A percentile compares a stretch with the other conserved stretches of the same genome.
Evolutionary conservation across 2,113 vertebrate species (phyloP).

Genomic region (Cercopithecus mona): DNA sequence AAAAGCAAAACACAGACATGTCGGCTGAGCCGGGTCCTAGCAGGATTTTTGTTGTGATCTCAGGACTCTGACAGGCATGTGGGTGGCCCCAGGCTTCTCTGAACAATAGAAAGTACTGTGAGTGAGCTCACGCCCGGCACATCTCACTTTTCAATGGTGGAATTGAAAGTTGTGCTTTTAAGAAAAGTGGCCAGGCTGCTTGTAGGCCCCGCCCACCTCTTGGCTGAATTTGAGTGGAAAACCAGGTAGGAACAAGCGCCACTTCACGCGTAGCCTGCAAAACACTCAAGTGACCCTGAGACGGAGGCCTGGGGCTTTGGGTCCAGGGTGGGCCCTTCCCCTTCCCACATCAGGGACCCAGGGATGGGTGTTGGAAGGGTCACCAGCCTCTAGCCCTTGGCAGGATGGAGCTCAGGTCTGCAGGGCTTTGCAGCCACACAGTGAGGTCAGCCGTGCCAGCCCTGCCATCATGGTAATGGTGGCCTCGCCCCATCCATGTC

Average conservation of each 20-base stretch:
- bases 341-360: background rate
- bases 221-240: background rate
- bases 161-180: background rate
- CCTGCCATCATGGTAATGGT: fast-evolving
- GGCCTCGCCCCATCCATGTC: no score
- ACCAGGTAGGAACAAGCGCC: background rate
- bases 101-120: fast-evolving
- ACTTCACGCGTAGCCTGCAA: background rate
- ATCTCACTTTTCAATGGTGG: background rate
- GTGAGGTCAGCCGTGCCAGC: fast-evolving
- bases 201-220: background rate
- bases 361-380: no score
- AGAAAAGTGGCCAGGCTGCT: background rate
- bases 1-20: background rate
- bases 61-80: background rate
- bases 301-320: no score
- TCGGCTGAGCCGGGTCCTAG: no score
- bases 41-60: background rate
- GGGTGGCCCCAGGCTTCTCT: background rate
- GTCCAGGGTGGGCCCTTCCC: fast-evolving
- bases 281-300: no score
- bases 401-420: no score
- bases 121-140: background rate
- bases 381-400: background rate
- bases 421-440: fast-evolving